Evolutionary conservation across 2,113 vertebrate genomes (phyloP).

Genomic region (Dasyprocta punctata): DNA sequence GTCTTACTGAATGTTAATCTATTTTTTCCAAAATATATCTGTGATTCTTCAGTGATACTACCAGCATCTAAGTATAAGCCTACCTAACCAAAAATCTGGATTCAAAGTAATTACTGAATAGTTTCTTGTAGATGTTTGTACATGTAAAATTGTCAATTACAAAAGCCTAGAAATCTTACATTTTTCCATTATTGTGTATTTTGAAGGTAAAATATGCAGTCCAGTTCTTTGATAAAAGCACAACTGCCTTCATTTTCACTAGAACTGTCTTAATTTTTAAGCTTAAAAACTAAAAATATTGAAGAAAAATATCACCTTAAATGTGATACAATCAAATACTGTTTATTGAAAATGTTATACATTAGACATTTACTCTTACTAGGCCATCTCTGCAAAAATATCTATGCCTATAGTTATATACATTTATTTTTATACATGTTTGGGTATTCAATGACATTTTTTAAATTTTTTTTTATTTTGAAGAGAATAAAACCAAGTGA

Average conservation of each 20-base stretch:
- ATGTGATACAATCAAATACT: neutral
- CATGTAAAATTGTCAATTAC: neutral
- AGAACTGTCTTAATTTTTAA: neutral
- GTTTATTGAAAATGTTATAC: neutral
- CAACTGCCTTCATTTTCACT: neutral
- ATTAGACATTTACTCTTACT: neutral
- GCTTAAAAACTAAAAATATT: neutral
- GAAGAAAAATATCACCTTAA: neutral
- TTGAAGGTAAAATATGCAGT: neutral
- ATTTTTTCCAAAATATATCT: slow-evolving; percentile 1
- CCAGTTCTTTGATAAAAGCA: neutral
- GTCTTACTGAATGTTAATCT: neutral
- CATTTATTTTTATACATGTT: neutral
- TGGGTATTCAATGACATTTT: neutral
- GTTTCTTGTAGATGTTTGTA: neutral
- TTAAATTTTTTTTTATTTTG: too few species aligned
- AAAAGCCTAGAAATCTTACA: neutral
- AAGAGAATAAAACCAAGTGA: too few species aligned
- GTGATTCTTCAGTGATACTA: neutral
- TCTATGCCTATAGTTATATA: neutral
- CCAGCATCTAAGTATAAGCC: neutral
- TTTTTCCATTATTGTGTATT: neutral
- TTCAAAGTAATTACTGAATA: neutral
- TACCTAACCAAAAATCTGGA: neutral
- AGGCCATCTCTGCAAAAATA: neutral